phyloP scores from a whole-genome alignment of 2,888 invertebrate species.

The Eristalis intricaria region DNA sequence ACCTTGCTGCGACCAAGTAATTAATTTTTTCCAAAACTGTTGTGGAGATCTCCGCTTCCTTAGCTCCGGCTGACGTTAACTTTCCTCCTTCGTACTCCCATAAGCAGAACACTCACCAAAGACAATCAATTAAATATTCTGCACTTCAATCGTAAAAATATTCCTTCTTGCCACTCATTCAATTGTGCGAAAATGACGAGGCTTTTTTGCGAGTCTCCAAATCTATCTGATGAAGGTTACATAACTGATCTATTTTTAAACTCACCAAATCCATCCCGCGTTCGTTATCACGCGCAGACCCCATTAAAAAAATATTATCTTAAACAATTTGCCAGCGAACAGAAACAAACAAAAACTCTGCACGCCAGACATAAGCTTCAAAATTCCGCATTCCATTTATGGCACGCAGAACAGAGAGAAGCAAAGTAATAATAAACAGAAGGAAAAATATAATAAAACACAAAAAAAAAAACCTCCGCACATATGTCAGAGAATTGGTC shows the following conservation, averaged over 20 bases:
- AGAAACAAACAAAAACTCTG: background rate
- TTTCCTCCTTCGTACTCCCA: too few relatives aligned
- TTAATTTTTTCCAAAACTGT: too few relatives aligned
- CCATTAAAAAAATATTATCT: background rate
- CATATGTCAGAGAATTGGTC: slow-evolving; percentile 10
- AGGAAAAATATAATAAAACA: background rate
- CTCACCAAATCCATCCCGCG: background rate
- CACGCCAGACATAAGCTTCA: slow-evolving; percentile 15
- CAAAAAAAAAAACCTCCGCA: background rate
- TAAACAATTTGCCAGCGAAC: background rate
- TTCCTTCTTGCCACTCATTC: background rate
- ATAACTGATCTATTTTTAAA: background rate
- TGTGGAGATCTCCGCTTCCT: too few relatives aligned
- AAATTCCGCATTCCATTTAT: slow-evolving; percentile 44
- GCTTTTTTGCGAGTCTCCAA: background rate
- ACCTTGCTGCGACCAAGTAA: too few relatives aligned
- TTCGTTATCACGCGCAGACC: background rate
- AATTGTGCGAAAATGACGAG: background rate
- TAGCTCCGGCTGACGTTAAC: too few relatives aligned
- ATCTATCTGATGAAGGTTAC: background rate
- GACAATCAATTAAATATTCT: too few relatives aligned
- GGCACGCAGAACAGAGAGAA: background rate
- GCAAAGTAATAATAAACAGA: background rate
- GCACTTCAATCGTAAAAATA: too few relatives aligned
- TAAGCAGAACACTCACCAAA: too few relatives aligned